phyloP scores from a whole-genome alignment of 2,888 invertebrate species.

The Serripes groenlandicus region DNA sequence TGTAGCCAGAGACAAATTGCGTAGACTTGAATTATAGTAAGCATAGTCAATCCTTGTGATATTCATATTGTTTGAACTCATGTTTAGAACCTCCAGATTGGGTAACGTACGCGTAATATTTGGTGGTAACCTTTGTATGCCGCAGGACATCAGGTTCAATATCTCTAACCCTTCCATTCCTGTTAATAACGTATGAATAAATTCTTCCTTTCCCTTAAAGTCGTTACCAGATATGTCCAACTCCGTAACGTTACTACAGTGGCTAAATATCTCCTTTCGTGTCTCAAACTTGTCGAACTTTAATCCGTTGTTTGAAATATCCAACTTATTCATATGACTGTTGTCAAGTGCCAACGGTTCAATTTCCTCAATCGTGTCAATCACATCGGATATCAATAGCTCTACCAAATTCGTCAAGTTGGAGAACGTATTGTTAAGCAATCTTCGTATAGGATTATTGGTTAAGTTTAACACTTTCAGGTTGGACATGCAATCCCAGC shows the following conservation, averaged over 20 bases:
- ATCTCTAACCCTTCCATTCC: background rate
- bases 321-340: conserved; percentile 15
- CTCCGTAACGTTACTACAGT: background rate
- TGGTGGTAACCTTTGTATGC: conserved; percentile 22
- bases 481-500: conserved; percentile 44
- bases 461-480: conserved; percentile 34
- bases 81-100: conserved; percentile 5
- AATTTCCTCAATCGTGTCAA: background rate
- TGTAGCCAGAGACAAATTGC: background rate
- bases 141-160: background rate
- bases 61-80: conserved; percentile 6
- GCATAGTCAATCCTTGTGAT: background rate
- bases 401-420: conserved; percentile 9
- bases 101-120: background rate
- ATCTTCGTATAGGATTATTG: conserved; percentile 28
- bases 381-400: conserved; percentile 17
- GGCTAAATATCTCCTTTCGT: conserved; percentile 8
- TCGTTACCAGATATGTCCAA: conserved; percentile 32
- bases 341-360: conserved; percentile 26
- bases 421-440: conserved; percentile 39
- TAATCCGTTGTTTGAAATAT: conserved; percentile 17
- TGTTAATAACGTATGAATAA: conserved; percentile 9
- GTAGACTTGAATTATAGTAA: background rate
- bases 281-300: background rate
- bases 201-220: conserved; percentile 4